Conservation (phyloP, 1,140 invertebrate genomes). For the Drosophila murphyi region DNA sequence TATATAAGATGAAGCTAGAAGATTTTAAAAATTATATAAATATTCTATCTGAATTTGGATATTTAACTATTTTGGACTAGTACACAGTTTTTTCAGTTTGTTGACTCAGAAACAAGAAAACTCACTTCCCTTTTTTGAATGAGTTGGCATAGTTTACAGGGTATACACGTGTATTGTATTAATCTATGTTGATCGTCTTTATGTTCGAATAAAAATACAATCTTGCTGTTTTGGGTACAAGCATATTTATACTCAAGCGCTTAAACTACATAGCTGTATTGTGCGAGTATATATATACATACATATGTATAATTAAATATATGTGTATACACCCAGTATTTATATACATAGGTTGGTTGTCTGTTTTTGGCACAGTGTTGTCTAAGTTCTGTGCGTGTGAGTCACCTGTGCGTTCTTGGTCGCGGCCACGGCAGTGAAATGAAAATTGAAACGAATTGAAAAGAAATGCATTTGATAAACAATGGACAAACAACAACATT, state of each 20-base stretch:
- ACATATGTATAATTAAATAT: not conserved
- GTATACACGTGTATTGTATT: conserved; percentile 2
- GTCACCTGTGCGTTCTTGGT: conserved; percentile 53
- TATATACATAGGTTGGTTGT: conserved; percentile 7
- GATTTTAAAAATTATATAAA: no score
- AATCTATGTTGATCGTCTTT: not conserved
- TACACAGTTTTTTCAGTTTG: not conserved
- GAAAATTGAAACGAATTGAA: conserved; percentile 47
- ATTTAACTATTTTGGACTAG: not conserved
- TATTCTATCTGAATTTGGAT: no score
- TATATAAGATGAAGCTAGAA: no score
- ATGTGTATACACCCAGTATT: not conserved
- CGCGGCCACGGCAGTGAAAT: conserved; percentile 67
- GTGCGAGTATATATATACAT: not conserved
- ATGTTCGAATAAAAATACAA: not conserved
- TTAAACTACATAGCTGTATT: no score
- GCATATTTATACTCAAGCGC: not conserved
- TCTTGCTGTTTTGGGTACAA: not conserved
- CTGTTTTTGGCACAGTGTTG: conserved; percentile 56
- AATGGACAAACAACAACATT: conserved; percentile 19
- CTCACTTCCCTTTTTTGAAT: no score
- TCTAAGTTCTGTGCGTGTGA: conserved; percentile 47
- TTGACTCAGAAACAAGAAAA: no score
- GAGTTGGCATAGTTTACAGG: not conserved
- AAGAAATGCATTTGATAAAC: conserved; percentile 55